Conservation (phyloP, 2,888 invertebrate species). For the Nudaria mundana region DNA sequence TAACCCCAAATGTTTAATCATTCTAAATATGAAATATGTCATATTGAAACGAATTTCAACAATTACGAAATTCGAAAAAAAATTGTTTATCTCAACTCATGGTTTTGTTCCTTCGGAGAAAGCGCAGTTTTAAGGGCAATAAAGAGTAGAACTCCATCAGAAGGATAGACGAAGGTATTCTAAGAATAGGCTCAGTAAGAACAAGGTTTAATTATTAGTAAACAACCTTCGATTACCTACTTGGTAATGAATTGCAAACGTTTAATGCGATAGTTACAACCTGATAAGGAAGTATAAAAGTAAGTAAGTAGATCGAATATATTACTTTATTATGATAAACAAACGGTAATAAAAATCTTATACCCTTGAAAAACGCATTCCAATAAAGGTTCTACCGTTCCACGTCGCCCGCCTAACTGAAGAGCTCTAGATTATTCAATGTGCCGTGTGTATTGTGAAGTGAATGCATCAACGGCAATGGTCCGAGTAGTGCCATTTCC, state of each 20-base stretch:
- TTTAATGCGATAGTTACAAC: background rate
- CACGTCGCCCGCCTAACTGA: conserved; percentile 11
- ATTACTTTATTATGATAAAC: background rate
- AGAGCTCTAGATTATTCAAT: conserved; percentile 56
- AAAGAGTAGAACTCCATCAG: too few relatives aligned
- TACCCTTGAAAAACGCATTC: conserved; percentile 13
- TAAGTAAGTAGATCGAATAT: background rate
- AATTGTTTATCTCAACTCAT: too few relatives aligned
- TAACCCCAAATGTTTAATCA: too few relatives aligned
- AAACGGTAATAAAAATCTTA: conserved; percentile 11
- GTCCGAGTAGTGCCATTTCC: conserved; percentile 58
- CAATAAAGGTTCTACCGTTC: conserved; percentile 23
- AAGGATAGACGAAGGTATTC: too few relatives aligned
- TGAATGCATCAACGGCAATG: conserved; percentile 40
- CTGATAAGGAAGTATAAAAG: background rate
- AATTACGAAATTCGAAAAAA: too few relatives aligned
- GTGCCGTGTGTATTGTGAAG: conserved; percentile 36
- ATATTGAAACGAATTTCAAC: too few relatives aligned
- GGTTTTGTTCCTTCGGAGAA: too few relatives aligned
- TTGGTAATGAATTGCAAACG: background rate
- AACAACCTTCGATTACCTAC: background rate
- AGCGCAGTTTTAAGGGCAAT: too few relatives aligned
- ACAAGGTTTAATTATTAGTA: background rate
- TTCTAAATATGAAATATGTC: too few relatives aligned
- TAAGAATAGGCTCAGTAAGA: too few relatives aligned